Evolutionary conservation across 2,888 invertebrate genomes (phyloP), one percentile per base, ranked within the genome.

Genomic region (Clanis bilineata): DNA sequence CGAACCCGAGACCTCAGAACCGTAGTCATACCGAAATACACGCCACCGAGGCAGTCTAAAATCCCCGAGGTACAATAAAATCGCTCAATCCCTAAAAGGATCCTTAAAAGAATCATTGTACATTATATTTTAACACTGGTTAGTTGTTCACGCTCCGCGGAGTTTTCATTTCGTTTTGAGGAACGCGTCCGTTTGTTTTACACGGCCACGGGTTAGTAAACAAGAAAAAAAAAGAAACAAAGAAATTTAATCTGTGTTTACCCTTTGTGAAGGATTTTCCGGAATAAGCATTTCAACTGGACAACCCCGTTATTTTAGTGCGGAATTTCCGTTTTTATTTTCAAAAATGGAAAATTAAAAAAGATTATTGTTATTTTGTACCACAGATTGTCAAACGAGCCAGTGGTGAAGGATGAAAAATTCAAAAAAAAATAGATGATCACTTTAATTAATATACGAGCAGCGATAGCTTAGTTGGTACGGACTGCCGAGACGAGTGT

Each of bases 171-270:
- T 28, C 28, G 9, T 28, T 4, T 9, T 18, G 12, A 3, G 41
- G 6, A 6, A 1, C 15, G 10, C 15, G 18, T 18, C 9, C 18
- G 32, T 32, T 28, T 51, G 28, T 51, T 32, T 51, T 45, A 25
- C 45, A 36, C 36, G 36, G 36, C 36, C 36, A 32, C 25, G 51
- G 51, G 32, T 51, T 51, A 51, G 15, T 18, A 28, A 51, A 51
- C 18, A 32, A 32, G 28, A 47, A 51, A 51, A 51, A 51, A 51
- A 32, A 51, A 18, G 51, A 51, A 51, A 51, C 18, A 51, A 51
- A 51, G 51, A 51, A 51, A 32, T 51, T 32, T 51, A 51, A 51
- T 32, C 32, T 32, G 32, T 18, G n/a, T n/a, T n/a, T n/a, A 47
- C 32, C 21, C 18, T 21, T 51, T 51, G 51, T 25, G 28, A 51